These are phyloP conservation scores for Anthrax anthrax DNA, from an alignment of 2,888 invertebrate genomes.

Conservation along the genomic window DNA sequence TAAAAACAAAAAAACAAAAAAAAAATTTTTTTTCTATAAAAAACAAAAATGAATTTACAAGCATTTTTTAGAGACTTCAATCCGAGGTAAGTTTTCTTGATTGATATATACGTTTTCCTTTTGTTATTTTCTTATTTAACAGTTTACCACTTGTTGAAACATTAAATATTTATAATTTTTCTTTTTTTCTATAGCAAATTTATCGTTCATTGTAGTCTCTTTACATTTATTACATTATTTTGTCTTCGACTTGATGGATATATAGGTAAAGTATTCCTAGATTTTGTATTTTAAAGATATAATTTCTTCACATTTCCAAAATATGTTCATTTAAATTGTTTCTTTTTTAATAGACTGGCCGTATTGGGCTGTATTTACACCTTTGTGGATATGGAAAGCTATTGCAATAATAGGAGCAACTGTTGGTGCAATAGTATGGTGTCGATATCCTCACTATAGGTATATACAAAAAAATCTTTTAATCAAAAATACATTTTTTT, in stretches of 20 bases:
- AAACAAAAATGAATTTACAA: constrained; percentile 61
- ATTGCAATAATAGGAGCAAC: constrained; percentile 70
- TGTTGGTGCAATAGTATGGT: constrained; percentile 90
- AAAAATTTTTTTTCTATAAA: too few relatives aligned
- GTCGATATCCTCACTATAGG: constrained; percentile 91
- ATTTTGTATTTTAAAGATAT: background rate
- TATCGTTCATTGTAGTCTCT: constrained; percentile 83
- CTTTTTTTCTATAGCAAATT: constrained; percentile 64
- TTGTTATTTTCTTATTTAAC: too few relatives aligned
- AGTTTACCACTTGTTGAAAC: too few relatives aligned
- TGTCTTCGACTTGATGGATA: constrained; percentile 78
- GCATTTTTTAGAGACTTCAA: constrained; percentile 83
- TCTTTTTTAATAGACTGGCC: constrained; percentile 54
- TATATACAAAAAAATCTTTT: constrained; percentile 32
- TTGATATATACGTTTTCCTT: background rate
- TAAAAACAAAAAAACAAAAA: too few relatives aligned
- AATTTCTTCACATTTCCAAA: too few relatives aligned
- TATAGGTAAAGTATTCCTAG: constrained; percentile 34
- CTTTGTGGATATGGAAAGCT: constrained; percentile 95
- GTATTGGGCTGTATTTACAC: constrained; percentile 90
- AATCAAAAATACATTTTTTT: background rate
- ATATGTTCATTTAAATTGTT: background rate
- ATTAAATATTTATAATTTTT: constrained; percentile 9
- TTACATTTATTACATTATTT: constrained; percentile 81
- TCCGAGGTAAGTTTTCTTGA: constrained; percentile 54